Percentiles rank a stretch among this genome's conserved stretches.
These are phyloP conservation scores for Leptodactylus fallax DNA, from an alignment of 2,797 vertebrate genomes.

Conservation along the genomic window DNA sequence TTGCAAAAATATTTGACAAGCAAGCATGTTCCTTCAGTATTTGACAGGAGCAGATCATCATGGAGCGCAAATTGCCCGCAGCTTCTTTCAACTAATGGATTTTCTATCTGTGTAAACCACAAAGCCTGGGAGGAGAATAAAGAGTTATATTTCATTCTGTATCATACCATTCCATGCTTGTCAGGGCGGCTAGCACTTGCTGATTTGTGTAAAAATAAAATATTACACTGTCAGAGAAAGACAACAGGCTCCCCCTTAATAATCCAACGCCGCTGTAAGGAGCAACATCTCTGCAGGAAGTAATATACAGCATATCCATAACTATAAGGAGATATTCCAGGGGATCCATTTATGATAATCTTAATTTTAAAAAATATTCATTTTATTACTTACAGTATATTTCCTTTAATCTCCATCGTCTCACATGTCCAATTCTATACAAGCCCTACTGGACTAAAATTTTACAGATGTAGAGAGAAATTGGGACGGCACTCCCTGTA, in stretches of 20 bases:
- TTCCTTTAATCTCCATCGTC: no score
- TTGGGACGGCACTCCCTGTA: no score
- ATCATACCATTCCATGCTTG: fast-evolving
- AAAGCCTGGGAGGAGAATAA: slow-evolving; percentile 52
- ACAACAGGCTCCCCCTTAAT: fast-evolving
- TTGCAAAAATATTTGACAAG: slow-evolving; percentile 59
- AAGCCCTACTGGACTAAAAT: no score
- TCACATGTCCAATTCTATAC: no score
- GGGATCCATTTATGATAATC: neutral
- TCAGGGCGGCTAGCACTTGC: neutral
- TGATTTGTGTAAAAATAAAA: neutral
- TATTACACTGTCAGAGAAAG: neutral
- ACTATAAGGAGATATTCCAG: neutral
- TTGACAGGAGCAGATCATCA: slow-evolving; percentile 51
- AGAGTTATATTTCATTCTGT: neutral
- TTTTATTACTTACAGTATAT: no score
- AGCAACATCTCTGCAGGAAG: neutral
- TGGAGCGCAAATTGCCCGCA: slow-evolving; percentile 58
- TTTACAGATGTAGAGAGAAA: no score
- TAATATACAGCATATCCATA: neutral
- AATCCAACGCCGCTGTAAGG: fast-evolving
- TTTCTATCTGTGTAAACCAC: slow-evolving; percentile 43
- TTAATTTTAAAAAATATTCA: no score
- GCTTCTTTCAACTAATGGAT: slow-evolving; percentile 59
- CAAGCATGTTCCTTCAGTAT: slow-evolving; percentile 40